phyloP scores from a whole-genome alignment of 2,888 invertebrate species.

The Anodontia alba region DNA sequence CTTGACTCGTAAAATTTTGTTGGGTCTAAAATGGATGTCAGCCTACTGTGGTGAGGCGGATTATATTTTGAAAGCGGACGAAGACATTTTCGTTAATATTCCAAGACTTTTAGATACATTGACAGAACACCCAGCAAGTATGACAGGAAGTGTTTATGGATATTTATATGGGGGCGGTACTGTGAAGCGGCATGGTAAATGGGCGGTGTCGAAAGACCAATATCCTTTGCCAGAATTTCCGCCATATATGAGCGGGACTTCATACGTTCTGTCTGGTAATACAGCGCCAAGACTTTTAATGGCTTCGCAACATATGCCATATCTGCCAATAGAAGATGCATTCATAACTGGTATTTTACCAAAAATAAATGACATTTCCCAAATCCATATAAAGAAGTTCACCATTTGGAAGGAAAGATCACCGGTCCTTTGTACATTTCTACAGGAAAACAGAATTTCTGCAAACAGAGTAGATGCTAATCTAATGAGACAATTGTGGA shows the following conservation, averaged over 20 bases:
- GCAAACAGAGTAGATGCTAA: slow-evolving; percentile 28
- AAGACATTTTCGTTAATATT: slow-evolving; percentile 64
- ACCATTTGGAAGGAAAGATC: slow-evolving; percentile 33
- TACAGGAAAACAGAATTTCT: slow-evolving; percentile 28
- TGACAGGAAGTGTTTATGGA: slow-evolving; percentile 60
- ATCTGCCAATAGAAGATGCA: slow-evolving; percentile 75
- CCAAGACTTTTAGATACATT: slow-evolving; percentile 47
- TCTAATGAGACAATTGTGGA: slow-evolving; percentile 44
- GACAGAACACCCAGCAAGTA: slow-evolving; percentile 28
- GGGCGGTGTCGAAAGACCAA: slow-evolving; percentile 57
- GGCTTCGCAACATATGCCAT: slow-evolving; percentile 64
- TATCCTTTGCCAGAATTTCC: slow-evolving; percentile 68
- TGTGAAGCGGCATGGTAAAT: slow-evolving; percentile 64
- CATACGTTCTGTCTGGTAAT: slow-evolving; percentile 69
- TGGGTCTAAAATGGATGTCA: slow-evolving; percentile 62
- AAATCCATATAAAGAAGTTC: slow-evolving; percentile 20
- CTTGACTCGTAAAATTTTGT: slow-evolving; percentile 61
- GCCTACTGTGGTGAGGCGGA: slow-evolving; percentile 54
- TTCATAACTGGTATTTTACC: slow-evolving; percentile 75
- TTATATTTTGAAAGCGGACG: slow-evolving; percentile 64
- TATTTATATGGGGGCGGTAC: slow-evolving; percentile 39
- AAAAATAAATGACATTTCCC: slow-evolving; percentile 53
- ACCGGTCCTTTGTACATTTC: slow-evolving; percentile 39
- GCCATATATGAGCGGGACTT: slow-evolving; percentile 68
- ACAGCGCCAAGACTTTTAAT: slow-evolving; percentile 58